Base-by-base conservation (phyloP, 2,797 vertebrate species). In the Pangasius mekongensis region DNA sequence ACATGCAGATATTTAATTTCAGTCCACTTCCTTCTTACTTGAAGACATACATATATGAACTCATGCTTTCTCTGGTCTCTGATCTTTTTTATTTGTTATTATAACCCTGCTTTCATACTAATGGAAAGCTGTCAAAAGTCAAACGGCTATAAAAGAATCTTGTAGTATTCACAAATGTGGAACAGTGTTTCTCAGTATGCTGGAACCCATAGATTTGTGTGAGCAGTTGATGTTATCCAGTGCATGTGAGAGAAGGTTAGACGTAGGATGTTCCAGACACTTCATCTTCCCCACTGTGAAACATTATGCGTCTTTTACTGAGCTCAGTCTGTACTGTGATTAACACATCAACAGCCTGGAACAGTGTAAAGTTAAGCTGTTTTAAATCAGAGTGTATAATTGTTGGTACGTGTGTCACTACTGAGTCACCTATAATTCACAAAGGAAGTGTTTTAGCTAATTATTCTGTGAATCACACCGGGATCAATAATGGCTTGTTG, bases 201-300 rank as follows among this genome's bases (percentile, higher is more conserved):
- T 43, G 36, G 56, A 82, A 62, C 33, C 33, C 22, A 27, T 13
- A 62, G 36, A 58, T 58, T 80, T 58, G 52, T 33, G 52, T 62
- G 36, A 83, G 39, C 24, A n/a, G 58, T 83, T n/a, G 81, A 83
- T 64, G 36, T 7, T n/a, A 83, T 64, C 24, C 58, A 43, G 36
- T 30, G 13, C 56, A n/a, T 9, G 36, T 8, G 14, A 64, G 0
- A 13, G 24, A 64, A n/a, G 27, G 22, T n/a, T 64, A 36, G 58
- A 64, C 22, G n/a, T 43, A 2, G 56, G 58, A 64, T 58, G 16
- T 62, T 47, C 81, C 58, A 18, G 58, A 47, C 16, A 18, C 58
- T 64, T 64, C 3, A 13, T 62, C 16, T 43, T n/a, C 58, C 58
- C 8, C 58, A 83, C 80, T 64, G 80, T n/a, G 80, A 83, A 83